Evolutionary conservation across 92 coral and sea anemone genomes (phyloP), one percentile per base, ranked within the genome.

Genomic region (Montipora capitata): DNA sequence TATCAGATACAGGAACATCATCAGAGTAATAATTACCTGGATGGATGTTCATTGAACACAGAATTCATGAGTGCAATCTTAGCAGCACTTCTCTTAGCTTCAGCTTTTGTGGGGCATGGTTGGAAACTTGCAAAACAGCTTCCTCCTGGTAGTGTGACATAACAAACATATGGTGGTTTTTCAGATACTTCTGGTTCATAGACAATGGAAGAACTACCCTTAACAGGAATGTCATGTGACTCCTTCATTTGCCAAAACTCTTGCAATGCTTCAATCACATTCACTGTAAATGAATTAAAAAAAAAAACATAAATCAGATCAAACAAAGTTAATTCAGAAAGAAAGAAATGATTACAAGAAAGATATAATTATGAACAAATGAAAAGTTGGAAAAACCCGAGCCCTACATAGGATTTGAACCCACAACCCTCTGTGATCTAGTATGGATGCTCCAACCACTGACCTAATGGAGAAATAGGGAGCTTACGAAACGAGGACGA

Each of bases 231-330:
- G 39, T 94, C 94, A 56, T 82, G 79, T 4, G 96, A 59, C 51
- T 87, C 90, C 66, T 96, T 96, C 96, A 94, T 96, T 59, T 96
- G 97, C 99, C 99, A 96, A 83, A 96, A 96, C 64, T 96, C 99
- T 72, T 96, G 94, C 45, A 96, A 64, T 2, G 98, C 97, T 72
- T 96, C 99, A 35, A 92, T 88, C 38, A 94, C 99, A 82, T 96
- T 88, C 5, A 94, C 94, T 88, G 93, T 82, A 76, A 40, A 42
- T 40, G 2, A 17, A 17, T 10, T 20, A 39, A 7, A 67, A 35
- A 18, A 18, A 10, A 5, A 40, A 67, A 67, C 10, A 10, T 54
- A 54, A 1, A 54, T 3, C 3, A 54, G 3, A 1, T 45, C 7
- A 4, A 27, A 27, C 35, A 1, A 27, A 27, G 35, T 27, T 1